Evolutionary conservation across 2,113 vertebrate species (phyloP).

Genomic region (Centropus unirufus): DNA sequence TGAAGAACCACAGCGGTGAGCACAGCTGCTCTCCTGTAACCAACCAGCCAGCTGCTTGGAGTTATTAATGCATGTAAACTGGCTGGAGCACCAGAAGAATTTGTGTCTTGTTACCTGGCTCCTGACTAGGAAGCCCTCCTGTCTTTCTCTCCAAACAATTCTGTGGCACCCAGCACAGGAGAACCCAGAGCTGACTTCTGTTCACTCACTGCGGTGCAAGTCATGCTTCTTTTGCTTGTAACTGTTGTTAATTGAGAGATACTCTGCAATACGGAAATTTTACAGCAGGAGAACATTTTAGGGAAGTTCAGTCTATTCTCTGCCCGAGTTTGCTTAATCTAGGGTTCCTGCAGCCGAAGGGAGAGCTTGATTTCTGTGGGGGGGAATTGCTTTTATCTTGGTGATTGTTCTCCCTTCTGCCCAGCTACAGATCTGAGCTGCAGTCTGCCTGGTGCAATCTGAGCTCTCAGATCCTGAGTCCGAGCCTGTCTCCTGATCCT

Average conservation of each 20-base stretch:
- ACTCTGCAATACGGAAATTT: background rate
- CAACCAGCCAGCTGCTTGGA: background rate
- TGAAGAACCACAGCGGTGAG: background rate
- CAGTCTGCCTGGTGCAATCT: background rate
- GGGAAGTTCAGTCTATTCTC: background rate
- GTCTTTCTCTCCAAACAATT: background rate
- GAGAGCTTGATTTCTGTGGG: background rate
- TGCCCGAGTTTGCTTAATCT: background rate
- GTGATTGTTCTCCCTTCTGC: background rate
- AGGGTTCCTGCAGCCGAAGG: background rate
- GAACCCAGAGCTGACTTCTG: background rate
- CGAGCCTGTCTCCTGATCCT: background rate
- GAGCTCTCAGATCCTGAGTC: background rate
- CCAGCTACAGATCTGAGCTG: background rate
- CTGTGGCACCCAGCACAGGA: background rate
- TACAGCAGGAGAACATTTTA: background rate
- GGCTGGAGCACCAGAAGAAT: background rate
- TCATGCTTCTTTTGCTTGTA: background rate
- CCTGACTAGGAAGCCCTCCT: background rate
- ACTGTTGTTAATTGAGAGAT: background rate
- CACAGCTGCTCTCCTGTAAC: background rate
- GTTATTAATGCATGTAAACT: background rate
- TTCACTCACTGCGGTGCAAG: background rate
- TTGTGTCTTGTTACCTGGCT: background rate
- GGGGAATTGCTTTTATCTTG: background rate